Percentiles rank a stretch among this genome's conserved stretches.
phyloP scores from a whole-genome alignment of 1,140 invertebrate genomes.

The Panagrolaimus sp. region DNA sequence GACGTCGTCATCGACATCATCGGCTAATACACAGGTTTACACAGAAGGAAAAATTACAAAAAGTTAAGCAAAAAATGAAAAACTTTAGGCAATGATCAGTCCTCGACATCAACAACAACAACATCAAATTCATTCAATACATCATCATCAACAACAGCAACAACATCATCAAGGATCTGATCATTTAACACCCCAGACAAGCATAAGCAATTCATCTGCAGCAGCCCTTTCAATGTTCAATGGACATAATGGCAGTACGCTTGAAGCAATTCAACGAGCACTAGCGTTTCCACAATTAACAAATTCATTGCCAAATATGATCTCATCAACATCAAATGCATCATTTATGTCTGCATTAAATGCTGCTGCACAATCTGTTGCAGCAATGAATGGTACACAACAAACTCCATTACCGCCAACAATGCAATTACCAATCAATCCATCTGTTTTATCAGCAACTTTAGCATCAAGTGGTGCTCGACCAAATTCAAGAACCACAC shows the following conservation, averaged over 20 bases:
- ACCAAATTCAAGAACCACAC: too few species aligned
- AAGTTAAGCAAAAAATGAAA: neutral
- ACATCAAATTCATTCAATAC: conserved; percentile 21
- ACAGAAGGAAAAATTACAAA: neutral
- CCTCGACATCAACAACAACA: conserved; percentile 27
- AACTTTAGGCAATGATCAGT: conserved; percentile 5
- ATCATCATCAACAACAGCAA: conserved; percentile 19
- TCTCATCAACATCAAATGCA: too few species aligned
- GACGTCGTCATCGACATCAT: conserved; percentile 43
- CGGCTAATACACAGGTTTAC: conserved; percentile 39
- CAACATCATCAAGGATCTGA: conserved; percentile 11
- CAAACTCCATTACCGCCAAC: neutral
- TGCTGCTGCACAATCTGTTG: conserved; percentile 18
- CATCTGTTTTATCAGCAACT: too few species aligned
- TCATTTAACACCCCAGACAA: conserved; percentile 6
- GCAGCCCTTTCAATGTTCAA: too few species aligned
- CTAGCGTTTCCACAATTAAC: too few species aligned
- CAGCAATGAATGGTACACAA: conserved; percentile 19
- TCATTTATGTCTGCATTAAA: conserved; percentile 9
- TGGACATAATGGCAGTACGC: too few species aligned
- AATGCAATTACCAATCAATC: too few species aligned
- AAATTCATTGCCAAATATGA: too few species aligned
- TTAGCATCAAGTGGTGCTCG: too few species aligned
- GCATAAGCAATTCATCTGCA: neutral
- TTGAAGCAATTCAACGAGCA: too few species aligned